phyloP scores from a whole-genome alignment of 2,113 vertebrate species.

The Perca schrenkii region DNA sequence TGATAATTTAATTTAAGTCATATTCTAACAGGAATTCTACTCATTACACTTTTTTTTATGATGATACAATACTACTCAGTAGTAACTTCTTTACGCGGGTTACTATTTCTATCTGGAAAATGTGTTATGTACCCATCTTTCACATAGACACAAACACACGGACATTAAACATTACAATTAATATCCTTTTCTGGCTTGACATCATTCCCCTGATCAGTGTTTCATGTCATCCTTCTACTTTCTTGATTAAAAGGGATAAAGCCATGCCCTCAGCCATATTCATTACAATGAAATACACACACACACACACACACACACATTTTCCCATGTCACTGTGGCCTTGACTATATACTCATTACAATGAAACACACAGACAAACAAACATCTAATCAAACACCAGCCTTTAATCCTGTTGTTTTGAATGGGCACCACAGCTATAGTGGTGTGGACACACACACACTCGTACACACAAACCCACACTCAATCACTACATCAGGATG shows the following conservation, averaged over 20 bases:
- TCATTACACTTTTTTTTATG: not conserved
- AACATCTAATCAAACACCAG: slow-evolving; percentile 77
- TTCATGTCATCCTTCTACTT: slow-evolving; percentile 70
- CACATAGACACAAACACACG: not conserved
- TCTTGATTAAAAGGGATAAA: slow-evolving; percentile 77
- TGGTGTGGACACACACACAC: slow-evolving; percentile 15
- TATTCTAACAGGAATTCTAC: not conserved
- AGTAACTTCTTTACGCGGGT: not conserved
- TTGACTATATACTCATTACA: slow-evolving; percentile 63
- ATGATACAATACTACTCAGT: not conserved
- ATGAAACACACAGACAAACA: slow-evolving; percentile 68
- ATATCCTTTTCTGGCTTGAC: slow-evolving; percentile 54
- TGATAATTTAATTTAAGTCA: not conserved
- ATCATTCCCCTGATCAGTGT: slow-evolving; percentile 60
- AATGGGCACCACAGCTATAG: slow-evolving; percentile 34
- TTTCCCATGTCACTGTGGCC: slow-evolving; percentile 28
- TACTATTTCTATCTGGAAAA: not conserved
- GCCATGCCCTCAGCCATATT: slow-evolving; percentile 61
- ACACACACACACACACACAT: slow-evolving; percentile 28
- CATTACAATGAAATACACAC: slow-evolving; percentile 62
- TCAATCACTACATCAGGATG: not conserved
- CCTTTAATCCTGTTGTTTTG: slow-evolving; percentile 79
- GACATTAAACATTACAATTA: slow-evolving; percentile 42
- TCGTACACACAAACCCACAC: not conserved
- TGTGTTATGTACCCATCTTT: not conserved